Percentiles rank a stretch among this genome's conserved stretches.
Evolutionary conservation across 2,888 invertebrate species (phyloP).

Genomic region (Mactromeris polynyma): DNA sequence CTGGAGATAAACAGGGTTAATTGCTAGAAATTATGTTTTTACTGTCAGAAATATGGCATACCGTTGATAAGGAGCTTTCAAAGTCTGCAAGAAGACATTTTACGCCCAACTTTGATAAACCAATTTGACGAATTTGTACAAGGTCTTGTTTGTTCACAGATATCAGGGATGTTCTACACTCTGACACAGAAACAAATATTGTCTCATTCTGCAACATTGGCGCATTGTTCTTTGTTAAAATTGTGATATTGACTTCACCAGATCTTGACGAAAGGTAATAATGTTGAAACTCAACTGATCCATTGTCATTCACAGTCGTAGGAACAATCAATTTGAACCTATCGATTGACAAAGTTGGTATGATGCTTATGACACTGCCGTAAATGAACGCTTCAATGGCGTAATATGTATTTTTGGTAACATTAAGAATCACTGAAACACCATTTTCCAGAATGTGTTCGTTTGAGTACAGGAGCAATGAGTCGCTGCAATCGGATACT

Average conservation of each 20-base stretch:
- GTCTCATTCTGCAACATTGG: not conserved
- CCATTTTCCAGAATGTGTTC: not conserved
- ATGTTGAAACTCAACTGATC: constrained; percentile 29
- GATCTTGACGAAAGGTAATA: constrained; percentile 22
- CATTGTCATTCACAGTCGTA: constrained; percentile 19
- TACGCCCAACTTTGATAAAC: not conserved
- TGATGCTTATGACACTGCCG: not conserved
- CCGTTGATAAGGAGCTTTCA: constrained; percentile 30
- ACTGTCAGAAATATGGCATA: not conserved
- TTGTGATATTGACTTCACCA: not conserved
- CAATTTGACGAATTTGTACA: constrained; percentile 24
- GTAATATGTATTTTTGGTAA: constrained; percentile 28
- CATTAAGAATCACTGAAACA: not conserved
- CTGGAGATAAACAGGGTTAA: not conserved
- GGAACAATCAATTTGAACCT: constrained; percentile 18
- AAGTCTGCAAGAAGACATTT: constrained; percentile 13
- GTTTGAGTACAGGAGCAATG: not conserved
- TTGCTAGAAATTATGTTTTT: not conserved
- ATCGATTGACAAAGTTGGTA: constrained; percentile 2
- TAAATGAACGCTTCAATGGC: constrained; percentile 9
- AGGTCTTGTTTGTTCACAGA: not conserved
- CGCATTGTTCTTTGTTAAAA: constrained; percentile 13
- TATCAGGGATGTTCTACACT: not conserved
- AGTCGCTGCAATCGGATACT: constrained; percentile 44
- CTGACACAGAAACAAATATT: not conserved